Percentiles rank a stretch among this genome's conserved stretches.
Conservation (phyloP, 2,113 vertebrate species). For the Elachura formosa region DNA sequence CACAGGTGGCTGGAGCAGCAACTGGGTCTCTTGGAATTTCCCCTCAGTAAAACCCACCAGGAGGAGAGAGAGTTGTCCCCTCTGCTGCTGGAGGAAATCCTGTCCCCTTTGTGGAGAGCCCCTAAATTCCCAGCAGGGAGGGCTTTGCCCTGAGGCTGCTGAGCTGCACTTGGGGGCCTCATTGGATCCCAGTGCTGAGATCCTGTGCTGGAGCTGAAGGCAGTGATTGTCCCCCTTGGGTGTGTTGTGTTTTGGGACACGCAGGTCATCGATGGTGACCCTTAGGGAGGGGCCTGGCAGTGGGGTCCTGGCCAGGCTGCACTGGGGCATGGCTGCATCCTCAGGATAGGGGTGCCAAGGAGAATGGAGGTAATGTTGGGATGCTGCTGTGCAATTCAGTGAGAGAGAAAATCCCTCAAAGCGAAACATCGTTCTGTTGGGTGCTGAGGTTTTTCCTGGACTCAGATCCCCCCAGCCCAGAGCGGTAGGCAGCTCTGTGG, state of each 20-base stretch:
- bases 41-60: background rate
- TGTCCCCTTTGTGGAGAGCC: background rate
- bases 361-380: background rate
- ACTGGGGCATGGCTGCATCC: background rate
- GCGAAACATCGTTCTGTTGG: rapidly evolving
- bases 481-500: background rate
- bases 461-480: background rate
- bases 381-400: rapidly evolving
- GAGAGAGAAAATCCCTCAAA: background rate
- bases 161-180: background rate
- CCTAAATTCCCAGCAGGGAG: background rate
- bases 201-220: background rate
- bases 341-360: background rate
- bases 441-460: rapidly evolving
- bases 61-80: background rate
- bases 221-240: background rate
- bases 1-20: rapidly evolving
- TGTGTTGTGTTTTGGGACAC: rapidly evolving
- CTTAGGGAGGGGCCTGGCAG: rapidly evolving
- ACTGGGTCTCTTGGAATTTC: background rate
- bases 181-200: rapidly evolving
- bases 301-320: background rate
- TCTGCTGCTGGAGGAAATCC: background rate
- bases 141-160: background rate
- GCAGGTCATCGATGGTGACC: rapidly evolving